Base-by-base conservation (phyloP, 2,797 vertebrate species). In the Setipinna tenuifilis region DNA sequence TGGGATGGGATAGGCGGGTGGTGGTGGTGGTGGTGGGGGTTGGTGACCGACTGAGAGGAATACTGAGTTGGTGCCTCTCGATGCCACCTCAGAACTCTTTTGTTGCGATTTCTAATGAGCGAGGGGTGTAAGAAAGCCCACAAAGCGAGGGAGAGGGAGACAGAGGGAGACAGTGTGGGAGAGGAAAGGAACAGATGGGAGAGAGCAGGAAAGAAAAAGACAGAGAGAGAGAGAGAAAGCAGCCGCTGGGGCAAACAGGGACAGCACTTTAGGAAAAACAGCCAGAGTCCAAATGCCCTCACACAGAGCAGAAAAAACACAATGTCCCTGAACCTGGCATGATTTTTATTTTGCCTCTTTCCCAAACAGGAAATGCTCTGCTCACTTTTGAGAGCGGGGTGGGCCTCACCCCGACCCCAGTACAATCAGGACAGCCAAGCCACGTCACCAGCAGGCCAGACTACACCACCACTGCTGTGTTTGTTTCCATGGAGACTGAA, bases 361-460 rank as follows among this genome's bases (percentile, higher is more conserved):
- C 84, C 19, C 90, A 58, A 88, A 91, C 87, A 99, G 98, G 95
- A 90, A 97, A 97, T 0, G 96, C 98, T 85, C 97, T 99, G 31
- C 90, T 92, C 89, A 95, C 94, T 58, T 99, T 98, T 90, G 97
- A 96, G 86, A 97, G 96, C 0, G 96, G 92, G 83, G 93, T 95
- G 57, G 95, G 95, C 86, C 92, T 95, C 91, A 95, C 91, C 31
- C 91, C 94, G 0, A 94, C 95, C 0, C 81, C 86, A 83, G 93
- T 90, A 83, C 95, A 94, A 17, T 88, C 95, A 88, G 92, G 92
- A 14, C 91, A 90, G 28, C 88, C 92, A 58, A 95, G 94, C 75
- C 93, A 93, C 11, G 90, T 92, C 89, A 91, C 91, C 83, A 91
- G 94, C 86, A 93, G 91, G 84, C 95, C 94, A 80, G 94, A 94